Conservation (phyloP, 37 sponge, comb jelly and placozoan genomes). For the Tethya wilhelma region DNA sequence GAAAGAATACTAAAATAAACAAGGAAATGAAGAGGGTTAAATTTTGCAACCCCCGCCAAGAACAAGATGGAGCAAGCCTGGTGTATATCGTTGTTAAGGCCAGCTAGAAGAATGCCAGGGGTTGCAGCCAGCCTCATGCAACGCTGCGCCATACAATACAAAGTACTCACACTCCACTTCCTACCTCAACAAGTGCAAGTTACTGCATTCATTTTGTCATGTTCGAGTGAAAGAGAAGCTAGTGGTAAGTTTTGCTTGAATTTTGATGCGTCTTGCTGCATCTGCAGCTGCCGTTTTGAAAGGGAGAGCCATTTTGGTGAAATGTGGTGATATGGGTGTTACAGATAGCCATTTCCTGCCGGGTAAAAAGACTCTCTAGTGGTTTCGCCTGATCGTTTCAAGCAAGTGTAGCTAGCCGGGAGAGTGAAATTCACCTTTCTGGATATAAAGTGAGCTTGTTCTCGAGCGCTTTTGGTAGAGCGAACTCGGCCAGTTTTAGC, state of each 20-base stretch:
- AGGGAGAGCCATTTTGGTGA: slow-evolving; percentile 4
- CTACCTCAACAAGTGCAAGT: slow-evolving; percentile 27
- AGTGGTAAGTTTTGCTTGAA: slow-evolving; percentile 35
- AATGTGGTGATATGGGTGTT: slow-evolving; percentile 22
- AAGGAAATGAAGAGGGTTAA: background rate
- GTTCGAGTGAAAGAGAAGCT: slow-evolving; percentile 1
- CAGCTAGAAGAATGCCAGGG: slow-evolving; percentile 62
- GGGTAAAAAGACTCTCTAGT: background rate
- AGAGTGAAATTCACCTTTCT: too few species aligned
- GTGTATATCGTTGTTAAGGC: slow-evolving; percentile 61
- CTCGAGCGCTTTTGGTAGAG: too few species aligned
- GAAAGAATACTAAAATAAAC: slow-evolving; percentile 12
- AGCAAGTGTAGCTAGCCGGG: too few species aligned
- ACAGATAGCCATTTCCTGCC: slow-evolving; percentile 14
- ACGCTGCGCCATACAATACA: slow-evolving; percentile 52
- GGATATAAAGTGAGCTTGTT: too few species aligned
- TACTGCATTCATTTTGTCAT: background rate
- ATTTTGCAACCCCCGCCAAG: slow-evolving; percentile 37
- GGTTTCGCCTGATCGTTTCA: too few species aligned
- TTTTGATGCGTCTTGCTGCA: slow-evolving; percentile 1
- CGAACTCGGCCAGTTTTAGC: too few species aligned
- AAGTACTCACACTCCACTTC: slow-evolving; percentile 62
- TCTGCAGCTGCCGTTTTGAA: background rate
- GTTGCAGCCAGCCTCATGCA: slow-evolving; percentile 22
- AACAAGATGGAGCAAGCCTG: slow-evolving; percentile 62